A percentile compares a stretch with the other conserved stretches of the same genome.
These are phyloP conservation scores for Myrmophylax atrothorax DNA, from an alignment of 2,113 vertebrate genomes.

Conservation along the genomic window DNA sequence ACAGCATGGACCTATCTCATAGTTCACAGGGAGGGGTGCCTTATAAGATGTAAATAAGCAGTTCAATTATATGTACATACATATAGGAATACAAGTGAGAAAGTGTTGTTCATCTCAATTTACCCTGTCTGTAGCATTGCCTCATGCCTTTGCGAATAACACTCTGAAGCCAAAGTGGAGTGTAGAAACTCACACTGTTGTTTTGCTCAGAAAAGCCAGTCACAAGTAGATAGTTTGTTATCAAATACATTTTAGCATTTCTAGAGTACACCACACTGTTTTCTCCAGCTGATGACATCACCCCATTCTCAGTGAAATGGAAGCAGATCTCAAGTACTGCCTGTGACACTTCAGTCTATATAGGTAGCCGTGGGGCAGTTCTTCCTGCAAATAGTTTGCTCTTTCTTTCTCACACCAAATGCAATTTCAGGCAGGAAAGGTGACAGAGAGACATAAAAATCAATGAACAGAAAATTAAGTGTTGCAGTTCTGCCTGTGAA, in stretches of 20 bases:
- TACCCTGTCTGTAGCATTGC: neutral
- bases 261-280: neutral
- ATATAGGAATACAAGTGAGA: neutral
- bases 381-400: neutral
- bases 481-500: neutral
- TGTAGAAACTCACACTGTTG: neutral
- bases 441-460: neutral
- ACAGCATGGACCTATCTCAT: neutral
- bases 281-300: neutral
- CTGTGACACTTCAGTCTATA: neutral
- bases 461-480: neutral
- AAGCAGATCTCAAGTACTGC: neutral
- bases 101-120: neutral
- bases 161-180: neutral
- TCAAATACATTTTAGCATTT: neutral
- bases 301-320: rapidly evolving
- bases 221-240: neutral
- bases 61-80: neutral
- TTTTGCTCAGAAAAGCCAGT: neutral
- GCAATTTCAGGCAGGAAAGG: neutral
- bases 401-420: neutral
- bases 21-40: neutral
- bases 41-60: neutral
- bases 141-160: neutral
- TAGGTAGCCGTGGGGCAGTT: neutral